Conservation (phyloP, 2,113 vertebrate species). For the Oncorhynchus clarkii region DNA sequence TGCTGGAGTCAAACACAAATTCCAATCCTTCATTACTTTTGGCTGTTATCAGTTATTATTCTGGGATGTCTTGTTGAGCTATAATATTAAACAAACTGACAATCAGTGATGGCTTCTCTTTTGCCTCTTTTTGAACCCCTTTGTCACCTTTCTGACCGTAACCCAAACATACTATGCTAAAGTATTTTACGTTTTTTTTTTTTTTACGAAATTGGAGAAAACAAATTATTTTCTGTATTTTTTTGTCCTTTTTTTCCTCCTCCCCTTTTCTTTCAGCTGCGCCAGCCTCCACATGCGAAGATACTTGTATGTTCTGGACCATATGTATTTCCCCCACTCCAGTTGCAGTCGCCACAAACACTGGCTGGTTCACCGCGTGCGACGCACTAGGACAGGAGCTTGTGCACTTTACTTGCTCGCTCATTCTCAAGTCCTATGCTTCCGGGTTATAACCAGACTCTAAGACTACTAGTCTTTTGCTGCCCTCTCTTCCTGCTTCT, state of each 20-base stretch:
- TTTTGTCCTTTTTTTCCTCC: background rate
- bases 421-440: background rate
- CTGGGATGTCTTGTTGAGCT: no score
- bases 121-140: no score
- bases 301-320: background rate
- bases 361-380: background rate
- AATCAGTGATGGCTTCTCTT: no score
- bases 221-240: background rate
- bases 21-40: background rate
- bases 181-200: background rate
- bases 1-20: background rate
- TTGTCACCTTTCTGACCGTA: background rate
- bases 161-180: no score
- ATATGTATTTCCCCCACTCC: background rate
- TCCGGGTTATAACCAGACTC: no score
- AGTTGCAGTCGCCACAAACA: no score
- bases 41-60: no score
- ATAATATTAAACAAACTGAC: background rate
- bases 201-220: background rate
- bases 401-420: background rate
- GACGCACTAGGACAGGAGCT: background rate
- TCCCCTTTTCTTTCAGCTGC: background rate
- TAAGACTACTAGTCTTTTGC: background rate
- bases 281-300: background rate
- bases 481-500: background rate